Evolutionary conservation across 2,888 invertebrate genomes (phyloP).

Genomic region (Onchidella celtica): DNA sequence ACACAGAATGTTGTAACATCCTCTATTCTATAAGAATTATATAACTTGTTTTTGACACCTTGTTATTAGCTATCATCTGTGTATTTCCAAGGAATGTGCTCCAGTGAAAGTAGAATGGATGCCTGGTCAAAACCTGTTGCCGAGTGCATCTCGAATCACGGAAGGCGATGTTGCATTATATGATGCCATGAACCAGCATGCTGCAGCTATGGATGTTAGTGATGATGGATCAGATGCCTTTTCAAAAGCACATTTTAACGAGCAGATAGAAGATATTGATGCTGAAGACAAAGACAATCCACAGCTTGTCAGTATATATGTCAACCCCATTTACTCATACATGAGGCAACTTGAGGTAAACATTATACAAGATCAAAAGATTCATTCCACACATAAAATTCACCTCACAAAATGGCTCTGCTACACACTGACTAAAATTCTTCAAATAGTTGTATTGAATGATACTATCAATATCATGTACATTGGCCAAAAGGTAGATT

Average conservation of each 20-base stretch:
- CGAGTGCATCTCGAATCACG: background rate
- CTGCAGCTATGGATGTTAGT: constrained; percentile 72
- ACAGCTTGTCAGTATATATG: constrained; percentile 90
- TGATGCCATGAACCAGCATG: constrained; percentile 49
- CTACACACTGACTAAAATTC: too few species aligned
- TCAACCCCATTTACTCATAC: constrained; percentile 93
- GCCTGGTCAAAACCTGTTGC: constrained; percentile 42
- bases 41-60: too few species aligned
- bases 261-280: constrained; percentile 84
- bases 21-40: too few species aligned
- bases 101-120: constrained; percentile 51
- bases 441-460: too few species aligned
- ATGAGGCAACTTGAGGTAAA: constrained; percentile 87
- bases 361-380: background rate
- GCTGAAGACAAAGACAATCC: constrained; percentile 87
- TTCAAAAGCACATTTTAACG: constrained; percentile 60
- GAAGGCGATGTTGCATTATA: constrained; percentile 29
- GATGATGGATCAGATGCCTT: constrained; percentile 70
- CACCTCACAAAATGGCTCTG: too few species aligned
- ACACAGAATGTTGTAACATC: too few species aligned
- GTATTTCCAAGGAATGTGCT: constrained; percentile 43
- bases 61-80: too few species aligned
- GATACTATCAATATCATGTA: too few species aligned
- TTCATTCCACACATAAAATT: too few species aligned
- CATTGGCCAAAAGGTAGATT: too few species aligned